Percentiles rank a stretch among this genome's conserved stretches.
Evolutionary conservation across 2,797 vertebrate genomes (phyloP).

Genomic region (Poeciliopsis presidionis): DNA sequence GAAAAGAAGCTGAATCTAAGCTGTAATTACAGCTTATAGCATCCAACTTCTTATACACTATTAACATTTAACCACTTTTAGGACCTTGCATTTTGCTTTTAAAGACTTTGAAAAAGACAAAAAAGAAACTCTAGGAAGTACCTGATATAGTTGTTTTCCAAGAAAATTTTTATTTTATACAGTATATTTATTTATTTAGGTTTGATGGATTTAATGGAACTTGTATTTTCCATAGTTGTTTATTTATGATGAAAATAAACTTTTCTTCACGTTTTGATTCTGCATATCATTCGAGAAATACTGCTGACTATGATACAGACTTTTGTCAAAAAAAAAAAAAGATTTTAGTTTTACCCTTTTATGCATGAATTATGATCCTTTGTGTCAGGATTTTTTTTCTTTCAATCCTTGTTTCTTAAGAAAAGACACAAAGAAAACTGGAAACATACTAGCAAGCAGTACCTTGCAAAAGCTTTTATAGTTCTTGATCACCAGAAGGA

Average conservation of each 20-base stretch:
- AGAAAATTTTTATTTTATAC: constrained; percentile 9
- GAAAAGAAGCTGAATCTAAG: not conserved
- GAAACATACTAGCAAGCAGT: not conserved
- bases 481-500: not conserved
- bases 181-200: constrained; percentile 33
- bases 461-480: not conserved
- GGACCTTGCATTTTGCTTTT: constrained; percentile 4
- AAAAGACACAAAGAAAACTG: not conserved
- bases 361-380: too few species aligned
- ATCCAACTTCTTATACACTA: constrained; percentile 7
- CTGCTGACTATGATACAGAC: not conserved
- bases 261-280: not conserved
- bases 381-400: too few species aligned
- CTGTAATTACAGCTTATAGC: not conserved
- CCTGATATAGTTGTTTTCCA: too few species aligned
- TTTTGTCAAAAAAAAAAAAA: not conserved
- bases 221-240: constrained; percentile 14
- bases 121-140: not conserved
- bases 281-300: not conserved
- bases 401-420: not conserved
- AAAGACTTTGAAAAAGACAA: not conserved
- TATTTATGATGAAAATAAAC: constrained; percentile 43
- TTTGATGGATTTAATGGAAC: not conserved
- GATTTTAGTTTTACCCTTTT: not conserved
- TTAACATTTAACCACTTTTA: constrained; percentile 67